Evolutionary conservation across 2,888 invertebrate species (phyloP).

Genomic region (Nipponacmea schrenckii): DNA sequence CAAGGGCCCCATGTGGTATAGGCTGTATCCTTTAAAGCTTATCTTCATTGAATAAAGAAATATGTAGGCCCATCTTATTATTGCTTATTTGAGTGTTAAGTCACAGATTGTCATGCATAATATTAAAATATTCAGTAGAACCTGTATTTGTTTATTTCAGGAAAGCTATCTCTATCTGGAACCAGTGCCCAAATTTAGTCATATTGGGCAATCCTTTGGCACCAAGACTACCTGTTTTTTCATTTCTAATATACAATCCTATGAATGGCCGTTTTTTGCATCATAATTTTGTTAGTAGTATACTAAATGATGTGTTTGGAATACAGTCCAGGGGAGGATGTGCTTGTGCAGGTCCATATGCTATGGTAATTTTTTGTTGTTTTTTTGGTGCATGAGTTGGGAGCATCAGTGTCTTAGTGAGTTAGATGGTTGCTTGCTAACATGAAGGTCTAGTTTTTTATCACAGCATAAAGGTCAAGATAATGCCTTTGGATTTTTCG

Average conservation of each 20-base stretch:
- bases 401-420: not conserved
- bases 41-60: too few species aligned
- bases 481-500: too few species aligned
- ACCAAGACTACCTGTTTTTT: constrained; percentile 81
- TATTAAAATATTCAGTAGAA: too few species aligned
- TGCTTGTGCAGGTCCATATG: constrained; percentile 84
- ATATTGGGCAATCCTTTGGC: constrained; percentile 74
- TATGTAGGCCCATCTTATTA: too few species aligned
- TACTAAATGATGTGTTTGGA: constrained; percentile 91
- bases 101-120: too few species aligned
- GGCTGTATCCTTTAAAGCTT: too few species aligned
- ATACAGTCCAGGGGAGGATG: constrained; percentile 77
- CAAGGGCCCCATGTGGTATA: too few species aligned
- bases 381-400: not conserved
- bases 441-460: too few species aligned
- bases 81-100: too few species aligned
- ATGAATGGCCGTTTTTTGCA: constrained; percentile 82
- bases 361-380: constrained; percentile 66
- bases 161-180: constrained; percentile 71
- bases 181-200: constrained; percentile 72
- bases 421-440: not conserved
- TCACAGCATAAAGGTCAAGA: too few species aligned
- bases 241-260: constrained; percentile 85
- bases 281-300: constrained; percentile 86
- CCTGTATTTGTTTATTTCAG: constrained; percentile 37